Conservation (phyloP, 2,888 invertebrate species). For the Herminia tarsipennalis region DNA sequence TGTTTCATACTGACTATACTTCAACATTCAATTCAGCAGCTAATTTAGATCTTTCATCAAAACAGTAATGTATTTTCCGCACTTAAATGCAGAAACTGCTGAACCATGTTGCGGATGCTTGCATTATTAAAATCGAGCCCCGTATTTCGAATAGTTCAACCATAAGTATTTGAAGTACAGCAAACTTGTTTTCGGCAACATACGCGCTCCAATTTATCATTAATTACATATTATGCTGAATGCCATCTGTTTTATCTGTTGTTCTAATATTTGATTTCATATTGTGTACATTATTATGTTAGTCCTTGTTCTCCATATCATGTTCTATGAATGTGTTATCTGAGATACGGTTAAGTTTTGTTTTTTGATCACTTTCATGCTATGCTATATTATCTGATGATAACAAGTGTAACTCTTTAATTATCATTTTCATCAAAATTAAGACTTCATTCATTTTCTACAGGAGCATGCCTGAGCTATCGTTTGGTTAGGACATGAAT, state of each 20-base stretch:
- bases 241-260: constrained; percentile 10
- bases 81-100: background rate
- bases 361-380: too few relatives aligned
- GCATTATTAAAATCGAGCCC: background rate
- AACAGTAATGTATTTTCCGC: background rate
- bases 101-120: constrained; percentile 1
- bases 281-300: constrained; percentile 15
- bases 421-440: too few relatives aligned
- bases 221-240: constrained; percentile 9
- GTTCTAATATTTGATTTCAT: constrained; percentile 31
- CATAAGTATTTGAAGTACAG: background rate
- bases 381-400: too few relatives aligned
- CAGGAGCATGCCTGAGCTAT: too few relatives aligned
- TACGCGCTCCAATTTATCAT: constrained; percentile 5
- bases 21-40: background rate
- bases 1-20: too few relatives aligned
- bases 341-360: too few relatives aligned
- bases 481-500: too few relatives aligned
- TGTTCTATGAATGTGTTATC: constrained; percentile 12
- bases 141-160: constrained; percentile 2
- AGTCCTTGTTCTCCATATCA: constrained; percentile 22
- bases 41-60: too few relatives aligned
- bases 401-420: too few relatives aligned
- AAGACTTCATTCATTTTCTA: too few relatives aligned
- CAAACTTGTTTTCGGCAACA: background rate